These are phyloP conservation scores for Mormyrus lacerda DNA, from an alignment of 2,113 vertebrate genomes.

Conservation along the genomic window DNA sequence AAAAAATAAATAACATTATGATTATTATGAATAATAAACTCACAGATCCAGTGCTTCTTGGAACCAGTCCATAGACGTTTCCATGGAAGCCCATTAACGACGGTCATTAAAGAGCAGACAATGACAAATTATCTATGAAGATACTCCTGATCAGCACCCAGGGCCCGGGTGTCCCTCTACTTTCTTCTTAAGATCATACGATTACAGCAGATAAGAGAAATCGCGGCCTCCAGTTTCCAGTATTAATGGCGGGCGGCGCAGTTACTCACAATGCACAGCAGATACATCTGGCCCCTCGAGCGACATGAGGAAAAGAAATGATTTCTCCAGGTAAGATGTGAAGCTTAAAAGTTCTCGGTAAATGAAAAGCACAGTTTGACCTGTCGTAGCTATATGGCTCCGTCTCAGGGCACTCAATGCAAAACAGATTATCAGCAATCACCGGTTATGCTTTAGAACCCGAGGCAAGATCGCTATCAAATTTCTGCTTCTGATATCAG, in stretches of 20 bases:
- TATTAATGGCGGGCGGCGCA: background rate
- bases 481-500: constrained; percentile 24
- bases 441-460: constrained; percentile 12
- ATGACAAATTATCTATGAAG: background rate
- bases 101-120: background rate
- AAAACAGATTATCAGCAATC: constrained; percentile 19
- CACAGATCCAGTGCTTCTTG: background rate
- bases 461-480: constrained; percentile 21
- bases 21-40: constrained; percentile 5
- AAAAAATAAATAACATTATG: background rate
- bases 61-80: background rate
- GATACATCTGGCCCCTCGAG: background rate
- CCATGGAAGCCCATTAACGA: constrained; percentile 9
- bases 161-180: background rate
- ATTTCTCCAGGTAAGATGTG: constrained; percentile 2
- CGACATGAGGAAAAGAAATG: background rate
- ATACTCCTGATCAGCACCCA: background rate
- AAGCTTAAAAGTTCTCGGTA: background rate
- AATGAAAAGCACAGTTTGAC: constrained; percentile 19
- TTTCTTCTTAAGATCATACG: background rate
- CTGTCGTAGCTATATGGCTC: background rate
- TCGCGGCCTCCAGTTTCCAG: background rate
- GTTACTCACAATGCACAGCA: background rate
- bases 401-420: background rate
- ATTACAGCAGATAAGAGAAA: constrained; percentile 1